Base-by-base conservation (phyloP, 2,888 invertebrate species). In the Drosophila paranaensis region DNA sequence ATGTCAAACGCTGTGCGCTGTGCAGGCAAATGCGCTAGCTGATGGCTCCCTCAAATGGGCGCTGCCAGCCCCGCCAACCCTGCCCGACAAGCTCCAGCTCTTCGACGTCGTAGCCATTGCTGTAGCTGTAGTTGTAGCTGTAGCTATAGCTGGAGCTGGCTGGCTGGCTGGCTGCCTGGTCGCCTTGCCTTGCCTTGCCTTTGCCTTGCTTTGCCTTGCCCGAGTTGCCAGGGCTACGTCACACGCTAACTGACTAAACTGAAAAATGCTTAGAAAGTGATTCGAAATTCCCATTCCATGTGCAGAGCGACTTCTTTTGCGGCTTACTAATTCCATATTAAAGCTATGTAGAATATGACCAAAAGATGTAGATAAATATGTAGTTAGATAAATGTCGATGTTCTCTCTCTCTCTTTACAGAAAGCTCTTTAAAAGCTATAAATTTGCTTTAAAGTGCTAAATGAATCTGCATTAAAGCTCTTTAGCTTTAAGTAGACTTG, bases 1-100 rank as follows among this genome's bases (percentile, higher is more conserved):
- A 92, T 92, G 92, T 93, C 92, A 92, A 91, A 92, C 88, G 88
- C 86, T 79, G 51, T 63, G 77, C 77, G 58, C 67, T 72, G 82
- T 88, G 83, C 77, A 77, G 67, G 73, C 74, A 79, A 90, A 89
- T 88, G 70, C 54, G 46, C 77, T 85, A 88, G 91, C 91, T 93
- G 90, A 76, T 93, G 92, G 91, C 82, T 90, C 89, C 82, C 79
- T 82, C 90, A 90, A 89, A 88, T 89, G 90, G 90, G 83, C 87
- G 88, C 83, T 88, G 87, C 86, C 84, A 83, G 88, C 90, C 88
- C 83, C 86, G 83, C 89, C 16, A 68, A 78, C 80, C 74, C 71
- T 64, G 77, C 74, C 78, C 77, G 77, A 67, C 83, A 90, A 88
- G 90, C 87, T 79, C 67, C 70, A 72, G 75, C 64, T 65, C 75